Base-by-base conservation (phyloP, 2,113 vertebrate genomes). In the Pavo muticus region DNA sequence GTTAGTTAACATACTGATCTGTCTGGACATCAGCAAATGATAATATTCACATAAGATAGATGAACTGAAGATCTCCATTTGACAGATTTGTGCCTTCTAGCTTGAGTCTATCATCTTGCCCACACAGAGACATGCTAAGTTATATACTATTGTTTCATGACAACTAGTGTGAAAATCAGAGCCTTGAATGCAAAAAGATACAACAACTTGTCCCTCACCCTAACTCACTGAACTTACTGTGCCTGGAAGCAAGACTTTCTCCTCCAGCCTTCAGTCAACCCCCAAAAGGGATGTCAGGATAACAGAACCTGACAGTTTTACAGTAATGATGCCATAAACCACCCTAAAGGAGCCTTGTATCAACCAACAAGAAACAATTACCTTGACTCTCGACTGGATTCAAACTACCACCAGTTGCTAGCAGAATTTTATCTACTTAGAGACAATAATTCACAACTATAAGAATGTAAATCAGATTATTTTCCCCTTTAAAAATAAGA, bases 221-320 rank as follows among this genome's bases (percentile, higher is more conserved):
- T 39, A 27, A 64, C 74, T 87, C 76, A 27, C 84, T 86, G 74
- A 79, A 91, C 86, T 92, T 17, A 37, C 76, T 13, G 12, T 93
- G 95, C 84, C 96, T 85, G 57, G 24, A 32, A 97, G 96, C 80
- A 67, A 95, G 71, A 15, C 76, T 92, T 90, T 84, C 70, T 95
- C 81, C 73, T 93, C 8, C 80, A 94, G 85, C 71, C 94, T 96
- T 93, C 85, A 50, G 40, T 72, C 52, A 59, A 6, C 50, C 52
- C 82, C 96, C 89, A 54, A 75, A 47, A 95, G 97, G 88, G 44
- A 85, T 29, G 37, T 97, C 96, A 95, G 85, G 42, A 35, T 94
- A 97, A 97, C 4, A 37, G 82, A 77, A 94, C 90, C 65, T 96
- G 97, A 96, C 97, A 97, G 83, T 69, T 96, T 77, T 73, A 90